A percentile compares a stretch with the other conserved stretches of the same genome.
These are phyloP conservation scores for Eleutherodactylus coqui DNA, from an alignment of 2,797 vertebrate species.

Conservation along the genomic window DNA sequence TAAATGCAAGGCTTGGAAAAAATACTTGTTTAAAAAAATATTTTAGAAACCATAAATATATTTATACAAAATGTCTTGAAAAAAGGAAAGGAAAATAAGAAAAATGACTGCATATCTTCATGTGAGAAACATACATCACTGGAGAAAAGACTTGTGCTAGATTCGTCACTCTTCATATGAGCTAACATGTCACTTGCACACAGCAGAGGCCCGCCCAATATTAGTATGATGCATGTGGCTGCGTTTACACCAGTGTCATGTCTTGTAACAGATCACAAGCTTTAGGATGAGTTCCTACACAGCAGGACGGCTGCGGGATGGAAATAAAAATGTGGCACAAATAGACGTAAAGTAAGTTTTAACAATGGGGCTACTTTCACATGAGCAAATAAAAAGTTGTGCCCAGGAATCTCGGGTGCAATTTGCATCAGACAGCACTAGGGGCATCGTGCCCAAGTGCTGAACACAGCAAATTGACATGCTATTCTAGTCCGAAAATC, in stretches of 20 bases:
- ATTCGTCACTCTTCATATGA: neutral
- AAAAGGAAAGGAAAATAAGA: constrained; percentile 20
- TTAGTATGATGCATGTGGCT: neutral
- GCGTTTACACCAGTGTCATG: neutral
- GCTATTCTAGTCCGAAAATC: too few relatives aligned
- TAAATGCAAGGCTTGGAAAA: constrained; percentile 47
- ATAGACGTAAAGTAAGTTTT: too few relatives aligned
- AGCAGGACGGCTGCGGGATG: too few relatives aligned
- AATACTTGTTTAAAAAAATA: constrained; percentile 53
- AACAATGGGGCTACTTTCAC: too few relatives aligned
- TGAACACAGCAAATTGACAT: too few relatives aligned
- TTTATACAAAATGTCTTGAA: constrained; percentile 47
- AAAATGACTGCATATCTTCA: constrained; percentile 52
- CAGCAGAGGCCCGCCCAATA: neutral
- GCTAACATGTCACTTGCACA: neutral
- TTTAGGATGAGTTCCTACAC: too few relatives aligned
- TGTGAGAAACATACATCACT: constrained; percentile 25
- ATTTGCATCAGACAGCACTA: too few relatives aligned
- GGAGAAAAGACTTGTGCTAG: constrained; percentile 50
- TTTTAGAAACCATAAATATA: constrained; percentile 50
- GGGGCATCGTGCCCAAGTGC: too few relatives aligned
- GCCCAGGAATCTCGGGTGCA: too few relatives aligned
- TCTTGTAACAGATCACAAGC: too few relatives aligned
- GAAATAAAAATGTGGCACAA: too few relatives aligned
- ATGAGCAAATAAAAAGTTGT: too few relatives aligned